Evolutionary conservation across 2,113 vertebrate species (phyloP), one percentile per base, ranked within the genome.

Genomic region (Brachyistius frenatus): DNA sequence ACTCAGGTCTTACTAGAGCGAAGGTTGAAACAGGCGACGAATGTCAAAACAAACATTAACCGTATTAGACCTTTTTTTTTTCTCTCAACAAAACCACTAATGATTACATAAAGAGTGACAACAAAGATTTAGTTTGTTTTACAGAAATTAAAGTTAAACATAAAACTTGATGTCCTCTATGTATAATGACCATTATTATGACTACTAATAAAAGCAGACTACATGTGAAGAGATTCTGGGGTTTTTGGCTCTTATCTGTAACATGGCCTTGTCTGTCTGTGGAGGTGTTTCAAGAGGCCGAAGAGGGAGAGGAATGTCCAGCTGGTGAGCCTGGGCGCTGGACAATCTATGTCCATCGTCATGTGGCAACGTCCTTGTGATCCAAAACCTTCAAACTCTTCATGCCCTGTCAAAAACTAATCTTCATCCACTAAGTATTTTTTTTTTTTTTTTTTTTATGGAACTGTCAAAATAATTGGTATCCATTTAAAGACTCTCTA

Each of bases 301-400:
- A 2, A 30, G 35, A 53, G 31, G 36, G 62, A 61, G 33, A 47
- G 76, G 86, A 92, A 91, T 90, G 69, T 85, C 70, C 81, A 86
- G 73, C 86, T 88, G 86, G 53, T 5, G 30, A 57, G 2, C 11
- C 35, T 81, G 84, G 73, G 75, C 68, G 16, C 15, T 32, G n/a
- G 54, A 76, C 77, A 81, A 33, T 78, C 14, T 73, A 30, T 8
- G 60, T 66, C 46, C 10, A 3, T 72, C 46, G 31, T 66, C 50
- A 44, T 5, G 37, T 30, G 15, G 3, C 23, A 44, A 33, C 3
- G 4, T 8, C 5, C 13, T 2, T 30, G 16, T 49, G 30, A 52
- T 33, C 11, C 16, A 23, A 30, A 15, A 55, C 56, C 23, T 11
- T 36, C 7, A 54, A 35, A 30, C 7, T 11, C 49, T 49, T 46